Base-by-base conservation (phyloP, 2,113 vertebrate genomes). In the Chloroceryle aenea region DNA sequence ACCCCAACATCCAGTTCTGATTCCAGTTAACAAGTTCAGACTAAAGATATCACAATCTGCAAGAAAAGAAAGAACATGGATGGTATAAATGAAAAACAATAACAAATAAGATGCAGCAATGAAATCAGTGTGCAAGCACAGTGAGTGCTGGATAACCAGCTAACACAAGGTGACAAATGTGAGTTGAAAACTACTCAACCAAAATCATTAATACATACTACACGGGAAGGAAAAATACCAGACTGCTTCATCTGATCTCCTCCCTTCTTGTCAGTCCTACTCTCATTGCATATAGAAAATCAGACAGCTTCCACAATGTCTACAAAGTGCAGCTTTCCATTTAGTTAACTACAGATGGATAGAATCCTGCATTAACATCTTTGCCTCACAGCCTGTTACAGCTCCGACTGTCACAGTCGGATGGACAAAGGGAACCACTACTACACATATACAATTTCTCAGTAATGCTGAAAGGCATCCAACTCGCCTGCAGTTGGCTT, bases 41-140 rank as follows among this genome's bases (percentile, higher is more conserved):
- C 98, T 99, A 99, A 98, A 99, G 98, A 98, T 98, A 99, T 99
- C 98, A 99, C 98, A 99, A 99, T 99, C 99, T 99, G 99, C 93
- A 99, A 99, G 98, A 98, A 98, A 98, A 99, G 98, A 99, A 98
- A 98, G 96, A 98, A 98, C 91, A 98, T 0, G 96, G 97, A 91
- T 96, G 97, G 92, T 95, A 87, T 97, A 96, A 98, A 98, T 97
- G 97, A 96, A 94, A 97, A 96, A 90, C 66, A 88, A 9, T 32
- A 93, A 97, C 68, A 94, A 88, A 80, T 26, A 52, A 93, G 89
- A 80, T 53, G 80, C 84, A 96, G 90, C 80, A 96, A 97, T 93
- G 94, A 96, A 92, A 95, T 92, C 14, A 90, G 93, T 7, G 92
- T 81, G 87, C 42, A 84, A 82, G 93, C 40, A 94, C 36, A 95